Evolutionary conservation across 2,113 vertebrate species (phyloP).

Genomic region (Loxodonta africana): DNA sequence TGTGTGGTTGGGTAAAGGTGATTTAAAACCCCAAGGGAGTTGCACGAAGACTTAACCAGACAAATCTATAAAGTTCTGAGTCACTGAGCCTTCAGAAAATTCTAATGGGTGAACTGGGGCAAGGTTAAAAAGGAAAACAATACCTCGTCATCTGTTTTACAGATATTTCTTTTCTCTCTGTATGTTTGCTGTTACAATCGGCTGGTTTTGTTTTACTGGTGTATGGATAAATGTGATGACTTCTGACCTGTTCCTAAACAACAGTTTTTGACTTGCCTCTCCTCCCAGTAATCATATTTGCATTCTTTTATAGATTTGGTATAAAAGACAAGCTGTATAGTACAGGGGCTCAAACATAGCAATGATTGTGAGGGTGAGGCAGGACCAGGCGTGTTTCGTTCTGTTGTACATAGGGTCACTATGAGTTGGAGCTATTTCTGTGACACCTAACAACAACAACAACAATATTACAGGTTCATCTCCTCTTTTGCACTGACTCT

Average conservation of each 20-base stretch:
- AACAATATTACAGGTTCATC: neutral
- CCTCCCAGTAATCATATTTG: neutral
- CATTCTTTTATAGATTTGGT: neutral
- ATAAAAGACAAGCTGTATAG: neutral
- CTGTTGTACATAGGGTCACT: too few species aligned
- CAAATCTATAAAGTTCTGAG: neutral
- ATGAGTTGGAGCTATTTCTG: too few species aligned
- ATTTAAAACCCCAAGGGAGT: neutral
- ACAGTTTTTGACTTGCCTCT: neutral
- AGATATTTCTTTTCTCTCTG: neutral
- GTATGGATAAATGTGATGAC: neutral
- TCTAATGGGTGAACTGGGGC: neutral
- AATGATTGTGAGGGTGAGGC: too few species aligned
- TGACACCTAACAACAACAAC: neutral
- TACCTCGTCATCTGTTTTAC: neutral
- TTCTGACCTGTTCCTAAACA: conserved; percentile 55
- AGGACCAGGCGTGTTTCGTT: too few species aligned
- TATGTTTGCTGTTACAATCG: neutral
- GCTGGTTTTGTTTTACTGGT: neutral
- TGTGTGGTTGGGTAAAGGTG: rapidly evolving
- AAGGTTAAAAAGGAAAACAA: neutral
- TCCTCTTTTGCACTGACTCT: conserved; percentile 8
- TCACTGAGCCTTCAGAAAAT: neutral
- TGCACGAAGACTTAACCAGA: neutral
- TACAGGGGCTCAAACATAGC: too few species aligned